Evolutionary conservation across 2,888 invertebrate genomes (phyloP).

Genomic region (Fragum whitleyi): DNA sequence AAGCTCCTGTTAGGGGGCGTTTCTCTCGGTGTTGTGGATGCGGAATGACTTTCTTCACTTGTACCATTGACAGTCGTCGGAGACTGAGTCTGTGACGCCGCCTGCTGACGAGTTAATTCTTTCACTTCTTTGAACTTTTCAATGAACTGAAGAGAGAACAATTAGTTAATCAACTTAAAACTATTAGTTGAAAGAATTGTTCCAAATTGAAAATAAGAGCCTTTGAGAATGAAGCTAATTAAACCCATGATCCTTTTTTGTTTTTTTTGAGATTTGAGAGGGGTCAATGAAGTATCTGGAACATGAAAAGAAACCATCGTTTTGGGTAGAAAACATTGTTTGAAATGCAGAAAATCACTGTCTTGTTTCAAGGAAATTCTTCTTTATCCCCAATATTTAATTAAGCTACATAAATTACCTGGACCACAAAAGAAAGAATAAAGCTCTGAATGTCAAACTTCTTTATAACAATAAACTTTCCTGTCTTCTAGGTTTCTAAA

Average conservation of each 20-base stretch:
- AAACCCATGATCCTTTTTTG: not conserved
- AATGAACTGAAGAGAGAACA: constrained; percentile 90
- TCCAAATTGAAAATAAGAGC: too few relatives aligned
- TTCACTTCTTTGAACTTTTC: constrained; percentile 99
- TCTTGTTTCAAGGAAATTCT: not conserved
- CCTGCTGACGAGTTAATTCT: constrained; percentile 91
- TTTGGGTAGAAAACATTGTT: constrained; percentile 15
- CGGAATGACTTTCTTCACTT: constrained; percentile 66
- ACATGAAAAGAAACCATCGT: too few relatives aligned
- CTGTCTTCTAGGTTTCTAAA: too few relatives aligned
- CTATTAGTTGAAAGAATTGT: too few relatives aligned
- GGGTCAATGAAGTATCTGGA: too few relatives aligned
- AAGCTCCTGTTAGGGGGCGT: constrained; percentile 63
- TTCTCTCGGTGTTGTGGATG: constrained; percentile 58
- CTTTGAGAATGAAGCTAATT: too few relatives aligned
- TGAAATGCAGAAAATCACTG: not conserved
- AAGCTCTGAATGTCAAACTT: too few relatives aligned
- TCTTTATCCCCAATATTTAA: not conserved
- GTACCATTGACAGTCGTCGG: constrained; percentile 73
- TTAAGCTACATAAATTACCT: too few relatives aligned
- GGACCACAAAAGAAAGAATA: too few relatives aligned
- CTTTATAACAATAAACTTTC: too few relatives aligned
- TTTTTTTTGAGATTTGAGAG: too few relatives aligned
- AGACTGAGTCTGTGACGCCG: constrained; percentile 67
- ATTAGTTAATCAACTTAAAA: not conserved